Evolutionary conservation across 2,888 invertebrate species (phyloP), one percentile per base, ranked within the genome.

Genomic region (Ochropleura leucogaster): DNA sequence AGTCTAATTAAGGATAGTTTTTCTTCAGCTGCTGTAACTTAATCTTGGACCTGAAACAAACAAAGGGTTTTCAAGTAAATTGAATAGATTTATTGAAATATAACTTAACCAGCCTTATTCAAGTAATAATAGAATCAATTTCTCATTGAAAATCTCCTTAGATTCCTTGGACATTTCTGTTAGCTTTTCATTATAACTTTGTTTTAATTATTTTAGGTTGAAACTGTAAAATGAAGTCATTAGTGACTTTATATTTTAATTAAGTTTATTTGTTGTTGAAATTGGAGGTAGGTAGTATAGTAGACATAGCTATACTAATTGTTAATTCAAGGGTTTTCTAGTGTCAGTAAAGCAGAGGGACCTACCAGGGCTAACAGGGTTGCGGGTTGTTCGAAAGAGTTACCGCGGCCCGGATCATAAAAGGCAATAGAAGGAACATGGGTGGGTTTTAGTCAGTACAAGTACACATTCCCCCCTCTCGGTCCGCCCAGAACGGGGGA

Each of bases 41-140:
- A 74, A 85, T 77, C 64, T 82, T 30, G 67, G 40, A 42, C 40
- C 44, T 46, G 64, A 77, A 68, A 80, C 69, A 84, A 74, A 82
- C 83, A 83, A 85, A 81, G 68, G 75, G 64, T 60, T 77, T 66
- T 73, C 47, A 69, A 83, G 71, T 80, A 83, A 87, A 87, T 85
- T 84, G 83, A 84, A 79, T 85, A 83, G 84, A 89, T 88, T 89
- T 86, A 89, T 87, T 60, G 74, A 79, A 77, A 74, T 85, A 84
- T 88, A 82, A 87, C 75, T 89, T 83, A 80, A 83, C 81, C 73
- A 75, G 84, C 47, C 85, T 84, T 86, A 88, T 87, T 88, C 79
- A 68, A 70, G 59, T 74, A 77, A 81, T 90, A 88, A 90, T 89
- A 89, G 84, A 82, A 74, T 81, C 79, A 77, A 86, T 90, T 90